phyloP scores from a whole-genome alignment of 2,888 invertebrate species.

The Norana najaformis region DNA sequence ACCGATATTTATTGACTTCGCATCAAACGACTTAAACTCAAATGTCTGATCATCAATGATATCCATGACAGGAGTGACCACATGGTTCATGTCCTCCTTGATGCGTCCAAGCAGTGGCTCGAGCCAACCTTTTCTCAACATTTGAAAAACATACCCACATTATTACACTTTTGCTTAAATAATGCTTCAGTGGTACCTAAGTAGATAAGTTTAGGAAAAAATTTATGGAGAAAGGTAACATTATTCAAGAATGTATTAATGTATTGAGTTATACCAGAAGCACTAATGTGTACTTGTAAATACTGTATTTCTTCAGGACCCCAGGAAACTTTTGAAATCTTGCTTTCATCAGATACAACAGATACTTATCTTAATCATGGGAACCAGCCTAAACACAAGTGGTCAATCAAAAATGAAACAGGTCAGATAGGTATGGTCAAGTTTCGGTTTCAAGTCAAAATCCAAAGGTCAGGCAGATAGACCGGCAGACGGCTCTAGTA shows the following conservation, averaged over 20 bases:
- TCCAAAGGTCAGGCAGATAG: no score
- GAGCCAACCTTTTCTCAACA: slow-evolving; percentile 57
- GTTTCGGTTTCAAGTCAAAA: no score
- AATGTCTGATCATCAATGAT: slow-evolving; percentile 89
- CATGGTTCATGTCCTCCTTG: slow-evolving; percentile 51
- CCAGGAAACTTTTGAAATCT: no score
- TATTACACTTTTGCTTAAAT: background rate
- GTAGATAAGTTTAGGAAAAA: background rate
- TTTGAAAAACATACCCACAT: background rate
- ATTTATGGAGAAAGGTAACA: background rate
- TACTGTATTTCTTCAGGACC: no score
- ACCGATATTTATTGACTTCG: slow-evolving; percentile 63
- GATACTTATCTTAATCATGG: no score
- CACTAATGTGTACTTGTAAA: background rate
- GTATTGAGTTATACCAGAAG: background rate
- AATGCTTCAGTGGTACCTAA: background rate
- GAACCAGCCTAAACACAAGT: background rate
- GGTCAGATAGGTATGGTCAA: background rate
- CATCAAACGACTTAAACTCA: slow-evolving; percentile 74
- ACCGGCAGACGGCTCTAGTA: no score
- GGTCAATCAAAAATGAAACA: background rate
- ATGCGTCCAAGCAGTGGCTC: slow-evolving; percentile 62
- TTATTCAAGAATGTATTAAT: no score
- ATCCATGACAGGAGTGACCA: slow-evolving; percentile 62
- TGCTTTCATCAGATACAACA: no score